These are phyloP conservation scores for Phaonia tiefii DNA, from an alignment of 2,888 invertebrate species.

Conservation along the genomic window DNA sequence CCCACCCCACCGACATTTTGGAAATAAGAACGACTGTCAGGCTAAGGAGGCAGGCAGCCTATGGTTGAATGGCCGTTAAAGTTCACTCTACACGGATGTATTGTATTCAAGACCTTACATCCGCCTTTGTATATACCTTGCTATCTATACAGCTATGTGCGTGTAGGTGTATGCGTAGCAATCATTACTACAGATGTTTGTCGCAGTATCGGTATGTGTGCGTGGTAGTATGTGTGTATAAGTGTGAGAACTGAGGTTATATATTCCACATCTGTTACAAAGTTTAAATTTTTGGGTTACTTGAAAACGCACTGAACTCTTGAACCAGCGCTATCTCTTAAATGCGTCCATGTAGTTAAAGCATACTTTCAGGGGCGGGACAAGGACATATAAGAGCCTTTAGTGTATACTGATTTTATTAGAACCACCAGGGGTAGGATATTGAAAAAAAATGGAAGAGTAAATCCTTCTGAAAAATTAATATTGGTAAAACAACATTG, in stretches of 20 bases:
- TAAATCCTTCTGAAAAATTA: no score
- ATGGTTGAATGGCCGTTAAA: slow-evolving; percentile 39
- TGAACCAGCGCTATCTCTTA: no score
- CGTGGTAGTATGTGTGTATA: slow-evolving; percentile 43
- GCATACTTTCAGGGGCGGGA: no score
- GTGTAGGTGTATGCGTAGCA: background rate
- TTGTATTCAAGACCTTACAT: slow-evolving; percentile 31
- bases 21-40: slow-evolving; percentile 24
- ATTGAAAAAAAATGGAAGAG: no score
- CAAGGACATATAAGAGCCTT: no score
- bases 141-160: no score
- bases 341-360: no score
- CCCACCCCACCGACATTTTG: background rate
- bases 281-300: slow-evolving; percentile 23
- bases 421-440: no score
- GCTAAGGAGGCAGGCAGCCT: slow-evolving; percentile 5
- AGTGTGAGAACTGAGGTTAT: background rate
- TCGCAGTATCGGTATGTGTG: slow-evolving; percentile 29
- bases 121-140: background rate
- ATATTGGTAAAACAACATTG: no score
- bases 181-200: slow-evolving; percentile 33
- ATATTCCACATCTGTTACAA: slow-evolving; percentile 34
- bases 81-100: background rate
- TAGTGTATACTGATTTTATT: no score
- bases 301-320: slow-evolving; percentile 18